phyloP scores from a whole-genome alignment of 1,140 invertebrate species.

The Trigoniulus corallinus region DNA sequence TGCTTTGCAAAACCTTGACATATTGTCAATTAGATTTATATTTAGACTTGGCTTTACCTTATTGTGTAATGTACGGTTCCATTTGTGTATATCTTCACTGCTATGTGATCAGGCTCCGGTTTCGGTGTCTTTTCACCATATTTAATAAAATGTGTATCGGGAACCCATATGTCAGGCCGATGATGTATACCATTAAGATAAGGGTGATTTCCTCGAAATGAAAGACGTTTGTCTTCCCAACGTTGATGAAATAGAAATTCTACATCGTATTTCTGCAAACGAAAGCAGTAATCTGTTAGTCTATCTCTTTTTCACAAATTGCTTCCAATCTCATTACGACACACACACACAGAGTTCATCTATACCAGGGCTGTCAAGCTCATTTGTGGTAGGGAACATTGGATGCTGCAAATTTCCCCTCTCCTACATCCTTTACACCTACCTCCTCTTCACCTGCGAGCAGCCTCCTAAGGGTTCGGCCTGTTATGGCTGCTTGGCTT shows the following conservation, averaged over 20 bases:
- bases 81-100: slow-evolving; percentile 72
- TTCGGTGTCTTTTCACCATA: slow-evolving; percentile 86
- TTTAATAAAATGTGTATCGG: slow-evolving; percentile 89
- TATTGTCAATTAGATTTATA: not conserved
- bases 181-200: slow-evolving; percentile 81
- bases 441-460: too few species aligned
- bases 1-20: not conserved
- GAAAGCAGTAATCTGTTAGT: slow-evolving; percentile 5
- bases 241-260: slow-evolving; percentile 79
- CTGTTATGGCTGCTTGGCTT: too few species aligned
- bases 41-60: slow-evolving; percentile 36
- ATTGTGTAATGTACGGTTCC: slow-evolving; percentile 84
- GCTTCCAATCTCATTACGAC: not conserved
- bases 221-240: slow-evolving; percentile 71
- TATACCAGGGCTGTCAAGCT: too few species aligned
- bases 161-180: slow-evolving; percentile 74
- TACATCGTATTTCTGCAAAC: slow-evolving; percentile 77
- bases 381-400: too few species aligned
- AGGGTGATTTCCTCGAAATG: slow-evolving; percentile 56
- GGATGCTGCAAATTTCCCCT: too few species aligned
- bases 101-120: slow-evolving; percentile 75
- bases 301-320: not conserved
- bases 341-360: not conserved
- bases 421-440: too few species aligned
- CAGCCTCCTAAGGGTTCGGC: too few species aligned